Evolutionary conservation across 2,113 vertebrate genomes (phyloP).

Genomic region (Canis aureus): DNA sequence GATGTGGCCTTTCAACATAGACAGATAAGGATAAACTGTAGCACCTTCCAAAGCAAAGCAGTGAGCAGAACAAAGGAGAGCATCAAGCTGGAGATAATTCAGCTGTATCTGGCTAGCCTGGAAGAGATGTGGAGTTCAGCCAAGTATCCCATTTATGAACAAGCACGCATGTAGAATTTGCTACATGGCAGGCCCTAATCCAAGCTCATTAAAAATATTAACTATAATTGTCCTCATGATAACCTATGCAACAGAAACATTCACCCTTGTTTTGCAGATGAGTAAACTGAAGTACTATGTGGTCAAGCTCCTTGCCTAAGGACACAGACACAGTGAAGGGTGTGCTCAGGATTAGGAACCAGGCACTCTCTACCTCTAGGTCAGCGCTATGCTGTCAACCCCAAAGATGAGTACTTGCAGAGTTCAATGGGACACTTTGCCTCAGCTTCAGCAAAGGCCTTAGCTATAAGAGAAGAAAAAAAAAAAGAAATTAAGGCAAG

Average conservation of each 20-base stretch:
- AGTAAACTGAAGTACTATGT: not conserved
- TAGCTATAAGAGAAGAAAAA: not conserved
- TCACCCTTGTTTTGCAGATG: not conserved
- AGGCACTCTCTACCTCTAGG: not conserved
- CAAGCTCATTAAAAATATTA: not conserved
- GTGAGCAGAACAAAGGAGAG: not conserved
- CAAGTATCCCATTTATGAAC: not conserved
- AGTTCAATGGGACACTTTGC: not conserved
- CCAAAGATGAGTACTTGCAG: not conserved
- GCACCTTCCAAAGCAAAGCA: not conserved
- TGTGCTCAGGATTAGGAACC: not conserved
- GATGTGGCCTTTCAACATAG: not conserved
- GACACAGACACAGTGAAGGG: accelerated
- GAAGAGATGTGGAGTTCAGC: not conserved
- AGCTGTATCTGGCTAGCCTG: not conserved
- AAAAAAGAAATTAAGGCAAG: not conserved
- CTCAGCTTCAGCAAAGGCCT: not conserved
- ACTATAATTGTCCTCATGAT: not conserved
- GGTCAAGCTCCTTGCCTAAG: not conserved
- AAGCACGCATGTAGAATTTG: not conserved
- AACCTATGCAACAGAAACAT: not conserved
- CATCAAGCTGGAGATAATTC: accelerated
- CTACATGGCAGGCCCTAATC: not conserved
- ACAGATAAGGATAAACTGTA: not conserved
- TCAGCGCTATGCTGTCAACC: accelerated